phyloP scores from a whole-genome alignment of 2,113 vertebrate genomes.

The Etheostoma spectabile region DNA sequence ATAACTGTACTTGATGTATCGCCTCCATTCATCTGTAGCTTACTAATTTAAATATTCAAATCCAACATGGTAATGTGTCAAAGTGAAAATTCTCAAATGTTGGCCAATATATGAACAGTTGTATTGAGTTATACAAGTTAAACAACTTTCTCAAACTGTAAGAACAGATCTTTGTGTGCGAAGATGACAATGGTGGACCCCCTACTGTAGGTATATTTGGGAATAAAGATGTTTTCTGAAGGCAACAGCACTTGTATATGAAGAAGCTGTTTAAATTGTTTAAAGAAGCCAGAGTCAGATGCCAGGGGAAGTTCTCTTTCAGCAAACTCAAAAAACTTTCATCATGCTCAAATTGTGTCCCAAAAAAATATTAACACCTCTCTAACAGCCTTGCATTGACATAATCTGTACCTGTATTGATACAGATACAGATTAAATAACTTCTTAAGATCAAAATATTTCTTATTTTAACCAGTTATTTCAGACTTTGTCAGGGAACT shows the following conservation, averaged over 20 bases:
- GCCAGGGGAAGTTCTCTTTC: neutral
- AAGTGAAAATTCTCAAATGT: neutral
- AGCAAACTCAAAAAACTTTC: neutral
- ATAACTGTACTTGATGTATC: neutral
- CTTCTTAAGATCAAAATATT: no score
- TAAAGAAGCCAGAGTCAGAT: constrained; percentile 13
- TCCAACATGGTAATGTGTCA: neutral
- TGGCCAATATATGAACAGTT: neutral
- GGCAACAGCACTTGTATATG: constrained; percentile 2
- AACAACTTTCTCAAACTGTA: neutral
- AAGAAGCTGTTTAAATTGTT: no score
- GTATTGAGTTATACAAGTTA: neutral
- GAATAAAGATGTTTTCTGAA: constrained; percentile 36
- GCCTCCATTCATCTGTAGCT: neutral
- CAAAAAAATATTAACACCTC: neutral
- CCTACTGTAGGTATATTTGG: neutral
- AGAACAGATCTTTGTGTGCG: constrained; percentile 20
- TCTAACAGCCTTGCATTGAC: no score
- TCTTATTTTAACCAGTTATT: no score
- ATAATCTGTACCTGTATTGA: no score
- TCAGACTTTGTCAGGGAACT: no score
- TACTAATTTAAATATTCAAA: neutral
- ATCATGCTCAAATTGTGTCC: neutral
- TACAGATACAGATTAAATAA: no score
- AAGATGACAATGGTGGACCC: neutral